Percentiles rank a stretch among this genome's conserved stretches.
Conservation (phyloP, 2,113 vertebrate species). For the Grammomys dolichurus region DNA sequence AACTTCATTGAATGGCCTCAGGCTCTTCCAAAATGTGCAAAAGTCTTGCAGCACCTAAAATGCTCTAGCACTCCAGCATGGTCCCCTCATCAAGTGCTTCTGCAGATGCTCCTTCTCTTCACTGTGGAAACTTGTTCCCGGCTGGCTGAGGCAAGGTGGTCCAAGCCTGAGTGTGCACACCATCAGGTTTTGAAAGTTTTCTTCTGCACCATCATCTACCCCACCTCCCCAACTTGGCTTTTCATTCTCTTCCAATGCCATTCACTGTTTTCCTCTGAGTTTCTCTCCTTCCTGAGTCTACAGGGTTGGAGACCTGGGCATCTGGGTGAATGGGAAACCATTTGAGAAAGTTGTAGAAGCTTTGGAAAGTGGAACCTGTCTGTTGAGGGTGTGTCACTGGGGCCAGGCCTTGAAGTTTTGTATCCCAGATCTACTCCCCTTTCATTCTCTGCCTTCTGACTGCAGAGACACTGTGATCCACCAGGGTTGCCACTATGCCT, state of each 20-base stretch:
- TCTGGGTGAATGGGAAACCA: neutral
- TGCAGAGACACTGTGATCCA: no score
- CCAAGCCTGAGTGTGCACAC: neutral
- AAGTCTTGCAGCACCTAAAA: slow-evolving; percentile 10
- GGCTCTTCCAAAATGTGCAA: neutral
- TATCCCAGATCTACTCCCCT: neutral
- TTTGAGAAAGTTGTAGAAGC: neutral
- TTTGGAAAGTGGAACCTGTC: neutral
- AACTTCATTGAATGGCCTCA: neutral
- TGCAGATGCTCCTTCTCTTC: neutral
- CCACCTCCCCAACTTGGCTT: neutral
- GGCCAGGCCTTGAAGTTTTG: neutral
- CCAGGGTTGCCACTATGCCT: no score
- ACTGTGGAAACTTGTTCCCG: neutral
- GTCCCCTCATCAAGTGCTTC: neutral
- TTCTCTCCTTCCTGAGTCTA: neutral
- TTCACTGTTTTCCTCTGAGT: neutral
- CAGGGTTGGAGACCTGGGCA: neutral
- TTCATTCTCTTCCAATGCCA: neutral
- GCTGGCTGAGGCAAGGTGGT: neutral
- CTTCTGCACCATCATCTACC: neutral
- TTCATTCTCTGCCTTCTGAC: neutral
- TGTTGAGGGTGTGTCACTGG: no score
- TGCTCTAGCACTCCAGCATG: neutral
- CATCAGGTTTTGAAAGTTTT: neutral